These are phyloP conservation scores for Glandiceps talaboti DNA, from an alignment of 53 echinoderm and acorn worm species.

Conservation along the genomic window DNA sequence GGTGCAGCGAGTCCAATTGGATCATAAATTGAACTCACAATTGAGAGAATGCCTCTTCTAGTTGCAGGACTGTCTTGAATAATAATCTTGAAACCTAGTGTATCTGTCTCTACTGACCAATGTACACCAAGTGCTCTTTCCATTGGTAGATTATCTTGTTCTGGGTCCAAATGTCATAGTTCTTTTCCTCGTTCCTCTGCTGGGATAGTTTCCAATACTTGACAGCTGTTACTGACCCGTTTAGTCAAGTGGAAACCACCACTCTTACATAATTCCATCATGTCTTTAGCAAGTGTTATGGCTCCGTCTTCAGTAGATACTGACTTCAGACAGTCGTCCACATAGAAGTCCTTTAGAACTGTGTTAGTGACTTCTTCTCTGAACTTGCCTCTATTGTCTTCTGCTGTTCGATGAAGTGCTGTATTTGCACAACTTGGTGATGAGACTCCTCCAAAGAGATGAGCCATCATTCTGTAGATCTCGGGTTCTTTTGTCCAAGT, in stretches of 20 bases:
- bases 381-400: conserved; percentile 15
- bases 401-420: conserved; percentile 31
- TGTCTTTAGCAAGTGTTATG: conserved; percentile 16
- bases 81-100: conserved; percentile 26
- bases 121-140: conserved; percentile 19
- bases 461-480: conserved; percentile 45
- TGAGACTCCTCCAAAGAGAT: conserved; percentile 41
- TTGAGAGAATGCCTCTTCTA: conserved; percentile 46
- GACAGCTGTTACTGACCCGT: conserved; percentile 34
- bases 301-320: conserved; percentile 27
- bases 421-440: conserved; percentile 32
- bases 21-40: conserved; percentile 44
- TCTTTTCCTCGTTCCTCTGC: conserved; percentile 35
- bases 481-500: conserved; percentile 21
- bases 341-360: conserved; percentile 39
- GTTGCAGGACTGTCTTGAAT: conserved; percentile 19
- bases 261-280: conserved; percentile 1
- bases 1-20: conserved; percentile 56
- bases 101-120: conserved; percentile 33
- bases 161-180: conserved; percentile 24
- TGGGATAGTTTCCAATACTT: conserved; percentile 25
- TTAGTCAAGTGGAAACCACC: conserved; percentile 54
- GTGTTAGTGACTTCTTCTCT: conserved; percentile 26
- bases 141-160: conserved; percentile 5
- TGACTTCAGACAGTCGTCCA: conserved; percentile 52